Evolutionary conservation across 2,888 invertebrate genomes (phyloP), one percentile per base, ranked within the genome.

Genomic region (Diarsia brunnea): DNA sequence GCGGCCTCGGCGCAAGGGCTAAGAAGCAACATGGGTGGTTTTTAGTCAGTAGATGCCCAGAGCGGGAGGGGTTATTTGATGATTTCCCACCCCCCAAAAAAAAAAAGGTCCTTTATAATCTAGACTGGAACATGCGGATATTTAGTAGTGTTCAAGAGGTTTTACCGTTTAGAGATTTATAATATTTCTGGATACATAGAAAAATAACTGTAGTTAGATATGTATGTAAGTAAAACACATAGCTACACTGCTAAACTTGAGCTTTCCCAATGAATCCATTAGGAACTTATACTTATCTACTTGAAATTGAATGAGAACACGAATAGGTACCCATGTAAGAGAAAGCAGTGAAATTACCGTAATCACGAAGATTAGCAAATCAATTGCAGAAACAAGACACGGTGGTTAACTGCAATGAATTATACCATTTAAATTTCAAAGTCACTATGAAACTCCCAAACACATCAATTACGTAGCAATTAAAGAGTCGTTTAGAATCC

Each of bases 401-500:
- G 3, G 78, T 7, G 45, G 24, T 24, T 72, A 51, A 38, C 24
- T 69, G 53, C 60, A 61, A 16, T 61, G 4, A 55, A 51, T 67
- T 27, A 31, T 27, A 31, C 49, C 55, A 64, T 49, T 31, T 16
- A 49, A 38, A 21, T 68, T 65, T 60, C 8, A 64, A 61, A 66
- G 38, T 67, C 24, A 69, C 19, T 27, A 55, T 53, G 55, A 49
- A 61, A 66, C 24, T 53, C 19, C 45, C 24, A 0, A 71, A 73
- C 63, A 45, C 24, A 14, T 24, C 76, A 78, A 58, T 45, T 45
- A 55, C 45, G 69, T 19, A 71, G 11, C 71, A 76, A 83, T 83
- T 81, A 85, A 78, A 83, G 31, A 71, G 47, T 78, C 73, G 60
- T 85, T 84, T 79, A 27, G n/a, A 64, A 55, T 72, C 53, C 61